phyloP scores from a whole-genome alignment of 1,140 invertebrate genomes.

The Daktulosphaira vitifoliae region DNA sequence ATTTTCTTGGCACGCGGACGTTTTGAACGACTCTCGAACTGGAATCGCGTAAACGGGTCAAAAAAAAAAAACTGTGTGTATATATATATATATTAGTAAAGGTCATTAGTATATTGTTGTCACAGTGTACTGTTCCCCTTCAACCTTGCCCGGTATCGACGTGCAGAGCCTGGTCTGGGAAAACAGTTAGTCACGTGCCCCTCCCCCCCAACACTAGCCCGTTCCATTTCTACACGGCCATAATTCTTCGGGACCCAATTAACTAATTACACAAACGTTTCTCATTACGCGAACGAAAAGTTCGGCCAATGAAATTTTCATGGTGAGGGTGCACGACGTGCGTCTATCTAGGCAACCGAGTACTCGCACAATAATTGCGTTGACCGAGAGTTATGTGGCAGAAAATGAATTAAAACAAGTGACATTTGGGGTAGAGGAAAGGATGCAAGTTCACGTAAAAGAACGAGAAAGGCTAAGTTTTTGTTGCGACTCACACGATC shows the following conservation, averaged over 20 bases:
- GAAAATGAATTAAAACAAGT: not conserved
- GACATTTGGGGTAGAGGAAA: no score
- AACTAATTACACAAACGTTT: constrained; percentile 29
- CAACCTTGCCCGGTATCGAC: not conserved
- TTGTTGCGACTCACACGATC: no score
- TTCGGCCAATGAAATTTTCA: not conserved
- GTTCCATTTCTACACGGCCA: not conserved
- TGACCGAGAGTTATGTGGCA: constrained; percentile 10
- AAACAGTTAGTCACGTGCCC: not conserved
- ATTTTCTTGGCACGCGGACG: constrained; percentile 15
- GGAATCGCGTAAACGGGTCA: not conserved
- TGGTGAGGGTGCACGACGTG: not conserved
- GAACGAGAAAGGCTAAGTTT: no score
- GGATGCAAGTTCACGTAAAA: no score
- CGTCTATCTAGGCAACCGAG: not conserved
- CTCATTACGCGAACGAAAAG: constrained; percentile 27
- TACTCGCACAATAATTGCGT: constrained; percentile 7
- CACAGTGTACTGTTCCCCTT: no score
- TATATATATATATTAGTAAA: no score
- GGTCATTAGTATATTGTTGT: no score
- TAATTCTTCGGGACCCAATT: constrained; percentile 27
- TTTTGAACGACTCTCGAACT: not conserved
- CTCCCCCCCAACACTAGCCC: not conserved
- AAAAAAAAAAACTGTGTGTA: not conserved
- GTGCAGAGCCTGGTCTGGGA: no score